These are phyloP conservation scores for Reinhardtius hippoglossoides DNA, from an alignment of 2,113 vertebrate genomes.

Conservation along the genomic window DNA sequence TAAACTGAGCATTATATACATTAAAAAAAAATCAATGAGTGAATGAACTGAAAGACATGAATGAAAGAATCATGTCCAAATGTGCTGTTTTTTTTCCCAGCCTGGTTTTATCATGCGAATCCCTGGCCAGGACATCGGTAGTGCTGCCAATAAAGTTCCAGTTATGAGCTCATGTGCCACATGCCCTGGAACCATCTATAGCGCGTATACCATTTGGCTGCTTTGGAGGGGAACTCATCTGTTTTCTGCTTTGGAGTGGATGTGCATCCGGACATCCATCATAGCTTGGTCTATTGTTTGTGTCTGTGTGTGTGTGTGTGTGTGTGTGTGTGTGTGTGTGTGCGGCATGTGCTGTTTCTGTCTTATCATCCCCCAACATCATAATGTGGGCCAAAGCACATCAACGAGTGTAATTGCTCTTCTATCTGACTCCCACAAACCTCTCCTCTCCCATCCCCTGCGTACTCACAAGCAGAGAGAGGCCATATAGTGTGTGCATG, in stretches of 20 bases:
- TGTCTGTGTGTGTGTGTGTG: slow-evolving; percentile 17
- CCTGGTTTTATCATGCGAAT: slow-evolving; percentile 16
- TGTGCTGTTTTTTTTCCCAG: neutral
- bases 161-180: slow-evolving; percentile 20
- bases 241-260: slow-evolving; percentile 56
- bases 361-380: slow-evolving; percentile 70
- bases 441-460: slow-evolving; percentile 49
- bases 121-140: slow-evolving; percentile 6
- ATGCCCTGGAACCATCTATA: slow-evolving; percentile 40
- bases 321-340: slow-evolving; percentile 3
- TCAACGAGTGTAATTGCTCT: slow-evolving; percentile 73
- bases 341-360: slow-evolving; percentile 17
- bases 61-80: slow-evolving; percentile 1
- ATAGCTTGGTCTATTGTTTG: slow-evolving; percentile 50
- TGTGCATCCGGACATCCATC: slow-evolving; percentile 67
- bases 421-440: slow-evolving; percentile 56
- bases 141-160: slow-evolving; percentile 41
- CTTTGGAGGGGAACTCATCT: slow-evolving; percentile 48
- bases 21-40: neutral
- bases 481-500: neutral
- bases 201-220: slow-evolving; percentile 46
- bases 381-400: slow-evolving; percentile 75
- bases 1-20: neutral
- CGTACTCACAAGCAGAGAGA: slow-evolving; percentile 29
- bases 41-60: neutral